A percentile compares a stretch with the other conserved stretches of the same genome.
phyloP scores from a whole-genome alignment of 2,888 invertebrate species.

The Stenotaenia linearis region DNA sequence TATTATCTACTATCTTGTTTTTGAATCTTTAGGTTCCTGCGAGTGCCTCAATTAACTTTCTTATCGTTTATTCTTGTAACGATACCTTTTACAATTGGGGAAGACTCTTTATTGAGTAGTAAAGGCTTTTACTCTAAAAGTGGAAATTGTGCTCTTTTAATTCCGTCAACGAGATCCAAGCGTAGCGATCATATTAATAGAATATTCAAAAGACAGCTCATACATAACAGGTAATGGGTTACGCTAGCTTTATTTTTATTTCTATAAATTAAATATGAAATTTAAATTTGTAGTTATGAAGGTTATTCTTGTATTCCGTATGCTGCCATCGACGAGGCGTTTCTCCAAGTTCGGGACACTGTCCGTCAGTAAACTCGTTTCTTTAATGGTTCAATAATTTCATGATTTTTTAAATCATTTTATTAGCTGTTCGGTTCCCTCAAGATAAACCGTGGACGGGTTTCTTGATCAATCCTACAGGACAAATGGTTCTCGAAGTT shows the following conservation, averaged over 20 bases:
- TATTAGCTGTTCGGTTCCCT: constrained; percentile 62
- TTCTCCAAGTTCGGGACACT: constrained; percentile 76
- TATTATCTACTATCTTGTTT: background rate
- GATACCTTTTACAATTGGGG: background rate
- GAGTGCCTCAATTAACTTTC: background rate
- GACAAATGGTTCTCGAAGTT: constrained; percentile 77
- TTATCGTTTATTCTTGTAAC: background rate
- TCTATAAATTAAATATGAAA: background rate
- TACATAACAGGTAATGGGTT: background rate
- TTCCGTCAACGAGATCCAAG: background rate
- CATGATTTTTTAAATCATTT: no score
- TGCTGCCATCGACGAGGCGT: constrained; percentile 81
- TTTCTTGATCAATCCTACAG: constrained; percentile 77
- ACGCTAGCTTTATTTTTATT: background rate
- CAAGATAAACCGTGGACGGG: constrained; percentile 73
- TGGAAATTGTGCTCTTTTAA: background rate
- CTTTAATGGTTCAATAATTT: no score
- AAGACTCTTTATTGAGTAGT: background rate
- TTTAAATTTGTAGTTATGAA: constrained; percentile 52
- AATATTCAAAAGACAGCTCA: background rate
- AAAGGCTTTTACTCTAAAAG: background rate
- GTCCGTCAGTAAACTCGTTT: constrained; percentile 79
- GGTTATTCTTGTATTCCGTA: constrained; percentile 78
- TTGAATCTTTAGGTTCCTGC: background rate
- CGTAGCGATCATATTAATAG: background rate